Base-by-base conservation (phyloP, 92 coral and sea anemone genomes). In the Scolanthus callimorphus region DNA sequence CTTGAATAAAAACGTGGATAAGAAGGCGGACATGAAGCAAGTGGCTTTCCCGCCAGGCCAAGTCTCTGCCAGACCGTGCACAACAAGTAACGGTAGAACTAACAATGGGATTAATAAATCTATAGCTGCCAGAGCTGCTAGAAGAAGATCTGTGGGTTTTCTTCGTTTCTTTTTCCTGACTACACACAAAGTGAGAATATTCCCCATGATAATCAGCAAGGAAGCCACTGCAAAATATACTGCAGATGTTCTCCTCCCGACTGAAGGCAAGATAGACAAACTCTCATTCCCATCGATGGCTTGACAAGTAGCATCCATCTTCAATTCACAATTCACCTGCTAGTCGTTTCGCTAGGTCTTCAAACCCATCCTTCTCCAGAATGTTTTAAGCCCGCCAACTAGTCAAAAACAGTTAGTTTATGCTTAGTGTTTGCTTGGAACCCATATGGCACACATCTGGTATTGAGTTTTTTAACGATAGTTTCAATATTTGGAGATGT, bases 111-210 rank as follows among this genome's bases (percentile, higher is more conserved):
- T 80, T 6, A 73, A n/a, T 9, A 80, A 55, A 37, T 80, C 86
- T 22, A 57, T 12, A 11, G 44, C 60, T 15, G 86, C 81, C 17
- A 80, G 25, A 44, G 57, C 67, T 21, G 80, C 80, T 6, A 80
- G 61, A 1, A 80, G 74, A 17, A 73, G 31, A 20, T 80, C 86
- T 21, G 86, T 57, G 19, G 86, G 86, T n/a, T 74, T 74, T 22
- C 57, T 53, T 29, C 59, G 26, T 63, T 73, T 79, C 57, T 72
- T 80, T 60, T 69, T 80, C 57, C 80, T 44, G 8, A 60, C 76
- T 25, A 80, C 70, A 22, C 72, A 58, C 11, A 80, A 31, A 0
- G 86, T 80, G 26, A 67, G 22, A 31, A 61, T 28, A 46, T 80
- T 80, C 3, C 76, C 75, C 27, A 55, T 38, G 17, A 73, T 41